These are phyloP conservation scores for Holothuria leucospilota DNA, from an alignment of 53 echinoderm and acorn worm genomes.

Conservation along the genomic window DNA sequence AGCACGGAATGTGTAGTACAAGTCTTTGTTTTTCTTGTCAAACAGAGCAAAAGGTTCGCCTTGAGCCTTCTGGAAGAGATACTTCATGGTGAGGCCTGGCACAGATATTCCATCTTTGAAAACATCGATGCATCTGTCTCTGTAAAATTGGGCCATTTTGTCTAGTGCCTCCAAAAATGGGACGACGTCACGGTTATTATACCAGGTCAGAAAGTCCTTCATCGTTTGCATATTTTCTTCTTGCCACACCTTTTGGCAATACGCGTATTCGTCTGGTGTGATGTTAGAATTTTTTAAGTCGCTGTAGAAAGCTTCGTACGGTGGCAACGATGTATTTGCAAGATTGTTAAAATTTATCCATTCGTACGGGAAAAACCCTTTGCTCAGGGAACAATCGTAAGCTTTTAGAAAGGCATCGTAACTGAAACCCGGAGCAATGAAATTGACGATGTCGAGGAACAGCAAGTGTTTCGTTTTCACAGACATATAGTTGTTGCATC, in stretches of 20 bases:
- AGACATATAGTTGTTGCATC: neutral
- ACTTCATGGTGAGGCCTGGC: conserved; percentile 34
- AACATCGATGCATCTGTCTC: neutral
- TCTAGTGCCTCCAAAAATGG: conserved; percentile 45
- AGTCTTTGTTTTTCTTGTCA: conserved; percentile 35
- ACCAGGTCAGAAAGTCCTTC: conserved; percentile 53
- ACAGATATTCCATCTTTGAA: neutral
- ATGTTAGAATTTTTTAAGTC: conserved; percentile 32
- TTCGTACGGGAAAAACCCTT: conserved; percentile 63
- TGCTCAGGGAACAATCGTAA: conserved; percentile 40
- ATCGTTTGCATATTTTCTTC: neutral
- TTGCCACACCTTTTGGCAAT: conserved; percentile 32
- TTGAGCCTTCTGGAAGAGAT: conserved; percentile 25
- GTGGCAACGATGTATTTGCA: neutral
- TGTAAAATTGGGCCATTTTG: conserved; percentile 27
- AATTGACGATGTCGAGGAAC: too few relatives aligned
- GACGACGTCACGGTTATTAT: too few relatives aligned
- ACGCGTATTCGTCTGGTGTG: conserved; percentile 33
- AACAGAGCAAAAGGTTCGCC: neutral
- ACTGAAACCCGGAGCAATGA: conserved; percentile 39
- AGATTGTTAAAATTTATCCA: conserved; percentile 55
- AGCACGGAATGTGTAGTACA: conserved; percentile 42
- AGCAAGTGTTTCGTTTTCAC: neutral
- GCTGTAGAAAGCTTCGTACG: neutral
- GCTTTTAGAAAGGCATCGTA: conserved; percentile 58